These are phyloP conservation scores for Turritopsis dohrnii DNA, from an alignment of 30 jellyfish, hydroid and myxozoan species.

Conservation along the genomic window DNA sequence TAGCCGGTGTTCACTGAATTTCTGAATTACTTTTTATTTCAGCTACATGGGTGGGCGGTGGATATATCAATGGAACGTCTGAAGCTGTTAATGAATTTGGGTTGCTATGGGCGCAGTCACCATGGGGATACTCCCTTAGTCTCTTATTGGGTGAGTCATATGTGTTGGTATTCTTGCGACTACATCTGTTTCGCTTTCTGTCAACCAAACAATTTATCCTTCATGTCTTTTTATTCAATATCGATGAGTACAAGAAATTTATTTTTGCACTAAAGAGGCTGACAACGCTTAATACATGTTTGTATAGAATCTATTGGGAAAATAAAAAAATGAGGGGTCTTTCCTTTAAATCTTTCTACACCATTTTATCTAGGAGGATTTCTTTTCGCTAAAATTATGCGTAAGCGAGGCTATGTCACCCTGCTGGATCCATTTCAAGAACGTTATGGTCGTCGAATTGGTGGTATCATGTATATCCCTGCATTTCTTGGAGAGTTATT, in stretches of 20 bases:
- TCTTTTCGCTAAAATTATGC: conserved; percentile 94
- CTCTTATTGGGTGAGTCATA: conserved; percentile 73
- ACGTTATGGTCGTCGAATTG: conserved; percentile 84
- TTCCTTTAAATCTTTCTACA: too few relatives aligned
- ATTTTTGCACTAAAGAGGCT: too few relatives aligned
- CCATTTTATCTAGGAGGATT: conserved; percentile 73
- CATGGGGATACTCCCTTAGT: conserved; percentile 99
- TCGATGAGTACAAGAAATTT: too few relatives aligned
- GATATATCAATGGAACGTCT: conserved; percentile 97
- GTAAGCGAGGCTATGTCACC: conserved; percentile 93
- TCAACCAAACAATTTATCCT: too few relatives aligned
- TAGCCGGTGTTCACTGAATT: too few relatives aligned
- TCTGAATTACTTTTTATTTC: conserved; percentile 12
- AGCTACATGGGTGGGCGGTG: conserved; percentile 99
- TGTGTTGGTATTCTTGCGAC: too few relatives aligned
- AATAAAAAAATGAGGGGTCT: too few relatives aligned
- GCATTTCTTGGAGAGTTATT: conserved; percentile 98
- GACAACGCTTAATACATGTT: too few relatives aligned
- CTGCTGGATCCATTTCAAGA: conserved; percentile 99
- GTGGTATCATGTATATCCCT: conserved; percentile 95
- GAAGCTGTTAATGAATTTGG: conserved; percentile 87
- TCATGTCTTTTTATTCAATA: too few relatives aligned
- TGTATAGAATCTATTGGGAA: background rate
- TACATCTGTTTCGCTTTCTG: too few relatives aligned
- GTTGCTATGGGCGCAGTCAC: conserved; percentile 97